Evolutionary conservation across 2,113 vertebrate species (phyloP), one percentile per base, ranked within the genome.

Genomic region (Elaphurus davidianus): DNA sequence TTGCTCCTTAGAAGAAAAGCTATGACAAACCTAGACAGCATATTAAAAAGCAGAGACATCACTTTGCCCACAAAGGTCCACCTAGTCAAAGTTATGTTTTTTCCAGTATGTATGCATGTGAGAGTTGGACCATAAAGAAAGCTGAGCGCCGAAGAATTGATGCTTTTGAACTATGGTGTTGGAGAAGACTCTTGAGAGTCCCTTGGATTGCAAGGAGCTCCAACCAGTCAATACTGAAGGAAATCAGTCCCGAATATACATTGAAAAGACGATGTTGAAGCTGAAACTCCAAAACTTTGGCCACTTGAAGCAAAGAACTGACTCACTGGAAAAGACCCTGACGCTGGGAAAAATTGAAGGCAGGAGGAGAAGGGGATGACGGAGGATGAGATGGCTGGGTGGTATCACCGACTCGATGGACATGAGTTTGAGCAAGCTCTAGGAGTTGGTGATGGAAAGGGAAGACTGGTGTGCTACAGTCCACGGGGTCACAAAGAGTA

Each of bases 351-450:
- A 71, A 40, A 71, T 40, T 71, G n/a, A 71, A 71, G 67, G n/a
- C 67, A 71, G 67, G 67, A 71, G n/a, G 64, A 71, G 19, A 71
- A 40, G 67, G n/a, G n/a, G n/a, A 40, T 71, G 67, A 71, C 19
- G 40, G 19, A 71, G n/a, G 67, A 71, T 71, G 67, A 40, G 67
- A 71, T 2, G 10, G 67, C 12, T 71, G 67, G 67, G 23, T 40
- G 19, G n/a, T 19, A 71, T 40, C n/a, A 40, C 67, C 1, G 0
- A 71, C n/a, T 40, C 0, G 5, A 40, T 6, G n/a, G 10, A 71
- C 67, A 23, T 23, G 67, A 71, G 67, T 40, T 40, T 71, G 10
- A 71, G 67, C n/a, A 71, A 71, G 19, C n/a, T 40, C n/a, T 71
- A 36, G 67, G 67, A 71, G 67, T 23, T 71, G n/a, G n/a, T 71